A percentile compares a stretch with the other conserved stretches of the same genome.
These are phyloP conservation scores for Sander vitreus DNA, from an alignment of 2,113 vertebrate species.

Conservation along the genomic window DNA sequence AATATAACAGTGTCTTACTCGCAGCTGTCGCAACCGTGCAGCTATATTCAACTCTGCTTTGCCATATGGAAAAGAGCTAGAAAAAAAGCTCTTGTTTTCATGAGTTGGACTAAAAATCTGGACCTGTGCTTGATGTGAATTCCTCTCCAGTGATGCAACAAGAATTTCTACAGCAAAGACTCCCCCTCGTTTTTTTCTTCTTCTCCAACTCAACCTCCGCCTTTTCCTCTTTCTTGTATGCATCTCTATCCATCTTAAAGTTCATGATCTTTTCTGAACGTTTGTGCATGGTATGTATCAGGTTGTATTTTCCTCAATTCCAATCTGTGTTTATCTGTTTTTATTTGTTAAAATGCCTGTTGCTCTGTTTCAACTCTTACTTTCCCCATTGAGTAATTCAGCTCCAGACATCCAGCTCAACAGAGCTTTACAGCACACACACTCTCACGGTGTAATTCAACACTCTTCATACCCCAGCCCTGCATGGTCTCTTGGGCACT, in stretches of 20 bases:
- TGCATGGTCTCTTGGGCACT: conserved; percentile 66
- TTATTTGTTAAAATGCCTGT: conserved; percentile 4
- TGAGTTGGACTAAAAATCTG: conserved; percentile 57
- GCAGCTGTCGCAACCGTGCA: conserved; percentile 62
- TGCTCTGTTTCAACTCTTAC: conserved; percentile 19
- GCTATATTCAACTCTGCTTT: conserved; percentile 29
- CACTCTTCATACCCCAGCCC: conserved; percentile 64
- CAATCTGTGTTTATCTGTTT: conserved; percentile 37
- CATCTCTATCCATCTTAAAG: conserved; percentile 31
- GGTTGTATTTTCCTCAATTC: conserved; percentile 2
- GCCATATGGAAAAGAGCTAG: conserved; percentile 55
- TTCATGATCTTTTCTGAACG: conserved; percentile 45
- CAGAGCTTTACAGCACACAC: conserved; percentile 44
- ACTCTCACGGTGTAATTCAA: conserved; percentile 73
- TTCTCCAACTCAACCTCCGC: conserved; percentile 9
- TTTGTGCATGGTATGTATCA: not conserved
- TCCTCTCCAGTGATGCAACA: conserved; percentile 78
- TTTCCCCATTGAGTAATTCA: conserved; percentile 32
- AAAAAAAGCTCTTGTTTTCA: conserved; percentile 61
- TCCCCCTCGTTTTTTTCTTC: not conserved
- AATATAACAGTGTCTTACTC: conserved; percentile 67
- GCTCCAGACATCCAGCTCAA: conserved; percentile 48
- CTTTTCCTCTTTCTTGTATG: conserved; percentile 32
- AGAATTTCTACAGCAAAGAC: conserved; percentile 55
- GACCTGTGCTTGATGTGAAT: conserved; percentile 69